These are phyloP conservation scores for Agapornis canus DNA, from an alignment of 2,797 vertebrate species.

Conservation along the genomic window DNA sequence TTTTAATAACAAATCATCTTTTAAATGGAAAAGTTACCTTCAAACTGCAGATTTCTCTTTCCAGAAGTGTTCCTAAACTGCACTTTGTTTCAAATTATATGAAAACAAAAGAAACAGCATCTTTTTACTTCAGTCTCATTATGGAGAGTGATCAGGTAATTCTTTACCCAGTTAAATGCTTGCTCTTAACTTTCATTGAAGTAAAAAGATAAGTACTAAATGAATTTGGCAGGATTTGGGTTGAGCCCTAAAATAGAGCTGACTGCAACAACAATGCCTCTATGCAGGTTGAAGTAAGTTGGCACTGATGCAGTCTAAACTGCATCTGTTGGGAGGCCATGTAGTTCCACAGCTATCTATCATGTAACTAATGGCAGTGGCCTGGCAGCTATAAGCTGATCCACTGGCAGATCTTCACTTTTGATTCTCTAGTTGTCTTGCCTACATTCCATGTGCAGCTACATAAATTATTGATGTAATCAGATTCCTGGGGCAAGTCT, in stretches of 20 bases:
- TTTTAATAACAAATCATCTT: slow-evolving; percentile 64
- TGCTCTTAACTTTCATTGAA: background rate
- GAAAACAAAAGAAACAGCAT: background rate
- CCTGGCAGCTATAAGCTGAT: background rate
- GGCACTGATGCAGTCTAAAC: background rate
- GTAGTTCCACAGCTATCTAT: background rate
- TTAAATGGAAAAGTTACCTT: slow-evolving; percentile 29
- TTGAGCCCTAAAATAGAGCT: background rate
- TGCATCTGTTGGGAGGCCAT: background rate
- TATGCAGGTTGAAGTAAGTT: background rate
- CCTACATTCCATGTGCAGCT: slow-evolving; percentile 41
- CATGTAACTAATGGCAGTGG: background rate
- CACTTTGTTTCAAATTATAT: slow-evolving; percentile 30
- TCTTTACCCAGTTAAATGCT: background rate
- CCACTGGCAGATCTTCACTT: background rate
- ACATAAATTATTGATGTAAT: background rate
- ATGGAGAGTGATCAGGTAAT: background rate
- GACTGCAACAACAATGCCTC: background rate
- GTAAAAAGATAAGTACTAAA: background rate
- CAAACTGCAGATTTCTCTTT: slow-evolving; percentile 43
- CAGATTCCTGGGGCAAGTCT: slow-evolving; percentile 16
- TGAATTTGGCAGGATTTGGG: background rate
- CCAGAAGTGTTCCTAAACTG: slow-evolving; percentile 15
- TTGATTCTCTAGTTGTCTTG: background rate
- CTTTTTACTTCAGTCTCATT: background rate